These are phyloP conservation scores for Torymus aiolomorphi DNA, from an alignment of 2,888 invertebrate species.

Conservation along the genomic window DNA sequence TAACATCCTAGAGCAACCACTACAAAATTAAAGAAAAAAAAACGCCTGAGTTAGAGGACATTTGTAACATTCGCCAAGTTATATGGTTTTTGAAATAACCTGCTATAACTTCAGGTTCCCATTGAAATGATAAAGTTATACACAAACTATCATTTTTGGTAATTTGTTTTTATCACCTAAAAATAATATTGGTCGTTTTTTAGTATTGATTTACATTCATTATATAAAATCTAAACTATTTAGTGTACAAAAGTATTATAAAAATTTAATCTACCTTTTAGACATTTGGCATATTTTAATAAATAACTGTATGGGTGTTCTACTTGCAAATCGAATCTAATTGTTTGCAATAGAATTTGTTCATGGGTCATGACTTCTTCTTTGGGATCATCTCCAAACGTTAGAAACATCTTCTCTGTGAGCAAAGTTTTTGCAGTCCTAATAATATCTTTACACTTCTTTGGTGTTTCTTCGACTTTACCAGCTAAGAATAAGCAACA, in stretches of 20 bases:
- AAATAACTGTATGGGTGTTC: conserved; percentile 97
- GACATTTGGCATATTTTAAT: conserved; percentile 93
- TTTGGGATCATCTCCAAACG: conserved; percentile 96
- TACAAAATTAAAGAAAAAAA: too few species aligned
- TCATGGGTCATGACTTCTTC: conserved; percentile 95
- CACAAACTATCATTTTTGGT: conserved; percentile 96
- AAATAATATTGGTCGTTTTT: conserved; percentile 35
- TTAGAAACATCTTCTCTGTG: conserved; percentile 88
- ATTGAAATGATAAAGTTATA: conserved; percentile 96
- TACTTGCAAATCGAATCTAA: conserved; percentile 98
- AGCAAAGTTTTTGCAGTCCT: conserved; percentile 89
- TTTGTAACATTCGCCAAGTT: too few species aligned
- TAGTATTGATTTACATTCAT: background rate
- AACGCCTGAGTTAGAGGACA: too few species aligned
- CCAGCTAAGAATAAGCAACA: conserved; percentile 98
- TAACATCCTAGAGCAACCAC: too few species aligned
- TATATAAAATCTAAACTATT: conserved; percentile 23
- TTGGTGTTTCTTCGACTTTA: conserved; percentile 99
- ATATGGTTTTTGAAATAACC: too few species aligned
- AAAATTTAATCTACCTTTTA: conserved; percentile 80
- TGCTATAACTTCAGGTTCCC: conserved; percentile 99
- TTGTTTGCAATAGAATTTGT: conserved; percentile 95
- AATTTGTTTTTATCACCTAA: conserved; percentile 92
- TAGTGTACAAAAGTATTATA: background rate
- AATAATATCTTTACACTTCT: conserved; percentile 98